Percentiles rank a stretch among this genome's conserved stretches.
Evolutionary conservation across 1,140 invertebrate species (phyloP).

Genomic region (Drosophila athabasca): DNA sequence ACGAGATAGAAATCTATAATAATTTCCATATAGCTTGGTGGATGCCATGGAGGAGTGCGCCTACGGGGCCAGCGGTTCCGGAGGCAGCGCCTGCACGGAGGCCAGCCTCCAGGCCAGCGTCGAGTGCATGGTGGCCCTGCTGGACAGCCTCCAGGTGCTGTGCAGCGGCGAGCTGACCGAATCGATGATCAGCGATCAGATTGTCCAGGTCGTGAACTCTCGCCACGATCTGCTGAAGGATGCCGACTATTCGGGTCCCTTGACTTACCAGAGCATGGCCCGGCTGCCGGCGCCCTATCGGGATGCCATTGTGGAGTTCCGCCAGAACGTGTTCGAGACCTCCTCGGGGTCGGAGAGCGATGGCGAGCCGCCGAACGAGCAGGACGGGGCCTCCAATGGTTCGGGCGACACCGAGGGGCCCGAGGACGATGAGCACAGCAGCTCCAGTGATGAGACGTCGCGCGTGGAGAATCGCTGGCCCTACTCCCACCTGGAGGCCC

Average conservation of each 20-base stretch:
- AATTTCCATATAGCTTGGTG: slow-evolving; percentile 88
- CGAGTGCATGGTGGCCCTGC: slow-evolving; percentile 92
- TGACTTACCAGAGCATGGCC: slow-evolving; percentile 93
- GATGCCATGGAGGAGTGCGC: slow-evolving; percentile 95
- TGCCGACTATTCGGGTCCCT: slow-evolving; percentile 92
- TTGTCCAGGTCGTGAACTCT: slow-evolving; percentile 87
- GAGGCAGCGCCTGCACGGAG: slow-evolving; percentile 87
- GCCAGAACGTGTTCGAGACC: slow-evolving; percentile 85
- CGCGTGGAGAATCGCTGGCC: slow-evolving; percentile 81
- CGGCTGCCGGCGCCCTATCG: slow-evolving; percentile 91
- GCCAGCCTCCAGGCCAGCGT: slow-evolving; percentile 91
- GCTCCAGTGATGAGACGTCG: slow-evolving; percentile 80
- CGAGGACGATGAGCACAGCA: slow-evolving; percentile 85
- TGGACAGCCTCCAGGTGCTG: slow-evolving; percentile 92
- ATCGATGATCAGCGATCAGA: slow-evolving; percentile 83
- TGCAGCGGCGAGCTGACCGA: slow-evolving; percentile 89
- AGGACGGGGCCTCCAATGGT: slow-evolving; percentile 85
- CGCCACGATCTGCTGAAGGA: slow-evolving; percentile 90
- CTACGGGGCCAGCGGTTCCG: slow-evolving; percentile 84
- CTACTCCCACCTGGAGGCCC: slow-evolving; percentile 79
- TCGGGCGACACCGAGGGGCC: slow-evolving; percentile 90
- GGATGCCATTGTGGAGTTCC: slow-evolving; percentile 85
- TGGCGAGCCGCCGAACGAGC: slow-evolving; percentile 84
- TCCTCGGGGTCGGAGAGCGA: slow-evolving; percentile 85
- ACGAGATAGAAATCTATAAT: neutral